Evolutionary conservation across 2,797 vertebrate species (phyloP).

Genomic region (Premnoplex brunnescens): DNA sequence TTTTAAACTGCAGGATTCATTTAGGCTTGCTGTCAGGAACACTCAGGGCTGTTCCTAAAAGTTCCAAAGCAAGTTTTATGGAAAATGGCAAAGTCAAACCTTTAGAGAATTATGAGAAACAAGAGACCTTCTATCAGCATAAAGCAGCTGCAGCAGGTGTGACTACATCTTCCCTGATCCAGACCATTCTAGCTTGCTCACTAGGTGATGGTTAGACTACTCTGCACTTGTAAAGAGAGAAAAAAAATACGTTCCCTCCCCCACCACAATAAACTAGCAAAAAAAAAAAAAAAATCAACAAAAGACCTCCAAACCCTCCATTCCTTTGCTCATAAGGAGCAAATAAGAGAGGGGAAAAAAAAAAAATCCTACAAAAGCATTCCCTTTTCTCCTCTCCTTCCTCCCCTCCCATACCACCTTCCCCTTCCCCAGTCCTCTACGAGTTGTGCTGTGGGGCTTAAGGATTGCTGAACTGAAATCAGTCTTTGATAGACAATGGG

Average conservation of each 20-base stretch:
- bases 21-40: neutral
- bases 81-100: neutral
- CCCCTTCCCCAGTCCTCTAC: no score
- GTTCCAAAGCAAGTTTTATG: neutral
- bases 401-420: neutral
- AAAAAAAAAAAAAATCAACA: neutral
- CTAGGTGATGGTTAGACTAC: neutral
- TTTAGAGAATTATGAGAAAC: neutral
- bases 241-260: neutral
- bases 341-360: neutral
- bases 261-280: neutral
- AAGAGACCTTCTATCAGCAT: neutral
- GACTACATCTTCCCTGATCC: neutral
- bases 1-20: neutral
- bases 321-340: neutral
- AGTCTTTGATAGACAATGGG: neutral
- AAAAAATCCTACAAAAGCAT: neutral
- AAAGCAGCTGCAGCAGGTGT: neutral
- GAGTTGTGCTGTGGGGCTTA: neutral
- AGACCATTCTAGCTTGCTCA: neutral
- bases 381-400: neutral
- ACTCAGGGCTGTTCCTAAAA: neutral
- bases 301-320: rapidly evolving
- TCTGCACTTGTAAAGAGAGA: neutral
- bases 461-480: neutral